Percentiles rank a stretch among this genome's conserved stretches.
phyloP scores from a whole-genome alignment of 2,888 invertebrate genomes.

The Caenorhabditis virilis region DNA sequence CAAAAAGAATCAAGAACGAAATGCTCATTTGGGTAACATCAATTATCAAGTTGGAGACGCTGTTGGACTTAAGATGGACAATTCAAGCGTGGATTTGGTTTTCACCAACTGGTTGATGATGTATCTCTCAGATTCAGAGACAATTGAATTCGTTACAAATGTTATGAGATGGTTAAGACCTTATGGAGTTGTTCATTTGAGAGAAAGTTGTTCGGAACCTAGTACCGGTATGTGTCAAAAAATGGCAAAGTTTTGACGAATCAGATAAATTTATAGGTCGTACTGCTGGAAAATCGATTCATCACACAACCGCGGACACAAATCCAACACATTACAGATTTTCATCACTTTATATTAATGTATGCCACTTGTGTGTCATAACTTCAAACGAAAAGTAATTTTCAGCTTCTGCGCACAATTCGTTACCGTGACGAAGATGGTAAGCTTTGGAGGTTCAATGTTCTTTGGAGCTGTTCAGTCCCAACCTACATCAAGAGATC shows the following conservation, averaged over 20 bases:
- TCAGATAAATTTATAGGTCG: slow-evolving; percentile 34
- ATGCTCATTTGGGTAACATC: slow-evolving; percentile 71
- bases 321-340: slow-evolving; percentile 68
- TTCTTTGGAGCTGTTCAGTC: slow-evolving; percentile 66
- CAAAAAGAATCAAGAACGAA: slow-evolving; percentile 71
- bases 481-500: slow-evolving; percentile 64
- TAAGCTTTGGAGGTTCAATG: slow-evolving; percentile 59
- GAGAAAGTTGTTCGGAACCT: slow-evolving; percentile 73
- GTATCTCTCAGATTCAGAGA: slow-evolving; percentile 73
- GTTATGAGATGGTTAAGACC: slow-evolving; percentile 72
- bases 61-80: slow-evolving; percentile 70
- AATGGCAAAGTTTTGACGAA: not conserved
- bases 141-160: slow-evolving; percentile 69
- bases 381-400: too few species aligned
- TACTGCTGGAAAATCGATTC: slow-evolving; percentile 52
- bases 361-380: too few species aligned
- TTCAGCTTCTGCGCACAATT: slow-evolving; percentile 45
- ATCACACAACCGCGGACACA: slow-evolving; percentile 41
- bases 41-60: slow-evolving; percentile 72
- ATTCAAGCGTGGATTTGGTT: slow-evolving; percentile 72
- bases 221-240: slow-evolving; percentile 69
- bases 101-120: slow-evolving; percentile 75
- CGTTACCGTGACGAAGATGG: slow-evolving; percentile 56
- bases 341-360: slow-evolving; percentile 64
- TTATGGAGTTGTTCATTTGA: slow-evolving; percentile 72